Evolutionary conservation across 1,140 invertebrate species (phyloP), one percentile per base, ranked within the genome.

Genomic region (Drosophila bocqueti): DNA sequence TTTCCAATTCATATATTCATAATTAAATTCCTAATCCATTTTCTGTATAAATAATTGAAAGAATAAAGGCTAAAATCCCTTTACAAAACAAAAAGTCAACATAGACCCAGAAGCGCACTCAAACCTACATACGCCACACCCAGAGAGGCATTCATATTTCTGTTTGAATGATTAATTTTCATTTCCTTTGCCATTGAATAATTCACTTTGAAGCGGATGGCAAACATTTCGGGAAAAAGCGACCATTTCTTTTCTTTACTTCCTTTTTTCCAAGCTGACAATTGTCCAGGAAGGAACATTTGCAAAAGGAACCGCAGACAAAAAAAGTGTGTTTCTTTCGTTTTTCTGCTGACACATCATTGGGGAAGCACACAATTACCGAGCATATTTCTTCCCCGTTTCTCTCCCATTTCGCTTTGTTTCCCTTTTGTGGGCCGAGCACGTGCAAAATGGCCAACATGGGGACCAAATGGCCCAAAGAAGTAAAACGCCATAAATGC

Each of bases 401-500:
- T 85, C 40, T 34, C 60, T 42, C 24, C 13, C 43, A 31, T 57
- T 55, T 74, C 36, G 40, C 16, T 29, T 73, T 65, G 45, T 45
- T 59, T 67, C 60, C 75, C 66, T 81, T 81, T 84, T 85, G 78
- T 82, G 73, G 74, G 68, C 61, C 40, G 79, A 78, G 83, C 83
- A 86, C 83, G 83, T 86, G 83, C 83, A 74, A 79, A 65, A 54
- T 71, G 66, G 36, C 61, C 78, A 72, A 82, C 78, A 81, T 69
- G 66, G 34, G 46, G 64, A 60, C 72, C 49, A 66, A 77, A 80
- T 75, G 45, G 62, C 16, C 47, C 46, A 42, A 34, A 74, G 49
- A 49, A 66, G 79, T 57, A 86, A 82, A 85, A 60, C 67, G 55
- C 83, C 79, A 83, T 87, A 79, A 87, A 79, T 82, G 83, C 59